A percentile compares a stretch with the other conserved stretches of the same genome.
Conservation (phyloP, 2,888 invertebrate genomes). For the Leptinotarsa rubiginosa region DNA sequence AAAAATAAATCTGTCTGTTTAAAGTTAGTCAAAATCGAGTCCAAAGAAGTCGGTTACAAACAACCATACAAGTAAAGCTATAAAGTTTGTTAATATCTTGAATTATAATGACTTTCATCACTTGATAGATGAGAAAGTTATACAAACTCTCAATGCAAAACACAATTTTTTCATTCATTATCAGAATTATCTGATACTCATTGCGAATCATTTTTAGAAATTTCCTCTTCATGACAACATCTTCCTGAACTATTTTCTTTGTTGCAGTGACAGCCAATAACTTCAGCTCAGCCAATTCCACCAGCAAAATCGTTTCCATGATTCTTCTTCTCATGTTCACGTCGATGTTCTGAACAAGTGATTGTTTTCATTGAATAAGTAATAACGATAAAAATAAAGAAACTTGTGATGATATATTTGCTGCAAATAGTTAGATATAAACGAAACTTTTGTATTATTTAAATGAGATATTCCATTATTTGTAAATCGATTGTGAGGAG, state of each 20-base stretch:
- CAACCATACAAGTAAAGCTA: too few relatives aligned
- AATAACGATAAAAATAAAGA: conserved; percentile 35
- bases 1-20: too few relatives aligned
- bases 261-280: conserved; percentile 35
- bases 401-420: conserved; percentile 50
- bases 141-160: too few relatives aligned
- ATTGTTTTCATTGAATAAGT: conserved; percentile 18
- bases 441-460: conserved; percentile 36
- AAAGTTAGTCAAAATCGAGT: too few relatives aligned
- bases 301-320: conserved; percentile 9
- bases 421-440: conserved; percentile 46
- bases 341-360: conserved; percentile 14
- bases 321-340: conserved; percentile 11
- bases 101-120: too few relatives aligned
- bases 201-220: too few relatives aligned
- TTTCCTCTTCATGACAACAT: too few relatives aligned
- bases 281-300: conserved; percentile 13
- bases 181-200: too few relatives aligned
- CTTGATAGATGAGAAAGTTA: too few relatives aligned
- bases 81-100: too few relatives aligned
- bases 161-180: too few relatives aligned
- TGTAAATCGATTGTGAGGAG: conserved; percentile 23
- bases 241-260: conserved; percentile 9
- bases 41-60: too few relatives aligned
- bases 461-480: conserved; percentile 27